A percentile compares a stretch with the other conserved stretches of the same genome.
Evolutionary conservation across 2,888 invertebrate genomes (phyloP).

Genomic region (Nycteola revayana): DNA sequence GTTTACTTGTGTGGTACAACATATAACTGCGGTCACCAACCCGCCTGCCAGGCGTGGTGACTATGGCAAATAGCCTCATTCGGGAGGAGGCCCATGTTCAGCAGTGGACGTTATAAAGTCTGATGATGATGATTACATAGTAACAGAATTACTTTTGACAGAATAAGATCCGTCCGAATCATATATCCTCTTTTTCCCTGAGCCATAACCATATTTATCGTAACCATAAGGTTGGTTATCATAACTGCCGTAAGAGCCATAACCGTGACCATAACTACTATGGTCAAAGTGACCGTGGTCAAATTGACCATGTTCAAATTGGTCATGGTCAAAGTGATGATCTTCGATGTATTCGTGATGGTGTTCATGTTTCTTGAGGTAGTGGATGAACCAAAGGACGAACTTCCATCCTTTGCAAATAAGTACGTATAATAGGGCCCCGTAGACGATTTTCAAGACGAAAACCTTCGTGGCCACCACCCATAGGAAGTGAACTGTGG

Average conservation of each 20-base stretch:
- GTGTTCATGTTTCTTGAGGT: constrained; percentile 55
- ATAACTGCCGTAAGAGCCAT: constrained; percentile 21
- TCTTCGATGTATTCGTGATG: constrained; percentile 56
- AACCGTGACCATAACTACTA: constrained; percentile 19
- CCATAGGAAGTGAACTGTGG: constrained; percentile 70
- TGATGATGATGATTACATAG: too few relatives aligned
- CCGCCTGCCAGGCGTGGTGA: too few relatives aligned
- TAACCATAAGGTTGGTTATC: constrained; percentile 27
- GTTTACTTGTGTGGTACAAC: too few relatives aligned
- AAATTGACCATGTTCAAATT: constrained; percentile 24
- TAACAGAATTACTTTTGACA: too few relatives aligned
- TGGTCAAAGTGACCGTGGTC: constrained; percentile 26
- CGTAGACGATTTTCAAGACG: constrained; percentile 65
- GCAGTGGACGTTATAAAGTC: too few relatives aligned
- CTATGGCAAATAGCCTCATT: too few relatives aligned
- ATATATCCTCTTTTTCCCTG: constrained; percentile 45
- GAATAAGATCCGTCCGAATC: constrained; percentile 72
- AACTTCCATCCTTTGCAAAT: constrained; percentile 66
- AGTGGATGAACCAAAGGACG: constrained; percentile 64
- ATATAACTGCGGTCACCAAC: too few relatives aligned
- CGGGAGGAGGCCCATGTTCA: too few relatives aligned
- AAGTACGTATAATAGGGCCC: constrained; percentile 58
- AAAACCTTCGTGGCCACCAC: constrained; percentile 66
- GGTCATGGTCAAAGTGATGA: constrained; percentile 37
- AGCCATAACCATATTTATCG: constrained; percentile 18